Conservation (phyloP, 2,888 invertebrate genomes). For the Baronia brevicornis region DNA sequence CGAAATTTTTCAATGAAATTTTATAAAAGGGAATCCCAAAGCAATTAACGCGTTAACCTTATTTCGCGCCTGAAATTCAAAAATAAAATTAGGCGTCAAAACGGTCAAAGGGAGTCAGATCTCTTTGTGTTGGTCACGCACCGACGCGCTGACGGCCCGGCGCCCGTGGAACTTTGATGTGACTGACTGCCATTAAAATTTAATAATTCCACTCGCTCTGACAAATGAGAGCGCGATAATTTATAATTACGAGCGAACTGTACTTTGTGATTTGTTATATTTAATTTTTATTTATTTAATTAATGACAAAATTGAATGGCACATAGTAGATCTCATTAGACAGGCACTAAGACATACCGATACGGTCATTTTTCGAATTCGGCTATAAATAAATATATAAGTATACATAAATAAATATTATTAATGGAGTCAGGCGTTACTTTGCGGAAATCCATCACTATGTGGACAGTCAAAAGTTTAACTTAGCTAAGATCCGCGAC, state of each 20-base stretch:
- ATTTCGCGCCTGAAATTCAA: conserved; percentile 22
- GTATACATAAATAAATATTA: too few species aligned
- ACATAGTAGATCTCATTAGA: too few species aligned
- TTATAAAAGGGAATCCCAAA: conserved; percentile 13
- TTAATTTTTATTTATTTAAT: conserved; percentile 25
- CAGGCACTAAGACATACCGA: too few species aligned
- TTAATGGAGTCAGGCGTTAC: too few species aligned
- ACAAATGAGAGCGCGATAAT: conserved; percentile 31
- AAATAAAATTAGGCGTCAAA: conserved; percentile 29
- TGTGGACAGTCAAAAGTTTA: too few species aligned
- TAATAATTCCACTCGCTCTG: conserved; percentile 45
- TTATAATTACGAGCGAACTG: conserved; percentile 21
- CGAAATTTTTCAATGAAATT: neutral
- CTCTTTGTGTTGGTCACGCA: conserved; percentile 50
- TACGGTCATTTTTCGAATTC: too few species aligned
- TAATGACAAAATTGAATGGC: too few species aligned
- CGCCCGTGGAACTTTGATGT: conserved; percentile 27
- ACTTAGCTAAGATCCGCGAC: too few species aligned
- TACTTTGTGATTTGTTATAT: too few species aligned
- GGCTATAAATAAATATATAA: too few species aligned
- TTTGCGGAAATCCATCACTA: too few species aligned
- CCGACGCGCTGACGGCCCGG: conserved; percentile 30
- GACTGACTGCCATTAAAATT: conserved; percentile 44
- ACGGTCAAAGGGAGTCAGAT: conserved; percentile 46
- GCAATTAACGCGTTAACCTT: conserved; percentile 23